Percentiles rank a stretch among this genome's conserved stretches.
These are phyloP conservation scores for Asbolus verrucosus DNA, from an alignment of 1,140 invertebrate species.

Conservation along the genomic window DNA sequence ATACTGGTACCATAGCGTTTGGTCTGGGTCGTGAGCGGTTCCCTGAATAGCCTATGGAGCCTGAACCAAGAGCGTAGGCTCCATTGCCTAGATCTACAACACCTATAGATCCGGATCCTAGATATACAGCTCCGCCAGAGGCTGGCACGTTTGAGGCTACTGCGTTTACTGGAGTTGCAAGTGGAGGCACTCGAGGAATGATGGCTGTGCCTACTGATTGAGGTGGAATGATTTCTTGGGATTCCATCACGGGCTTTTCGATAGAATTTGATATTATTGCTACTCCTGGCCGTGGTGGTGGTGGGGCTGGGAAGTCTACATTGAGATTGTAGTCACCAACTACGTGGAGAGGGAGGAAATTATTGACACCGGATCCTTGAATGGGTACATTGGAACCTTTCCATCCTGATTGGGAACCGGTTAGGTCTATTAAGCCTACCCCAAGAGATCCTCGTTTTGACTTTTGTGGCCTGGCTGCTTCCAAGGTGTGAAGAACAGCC, in stretches of 20 bases:
- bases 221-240: conserved; percentile 49
- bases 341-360: not conserved
- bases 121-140: conserved; percentile 54
- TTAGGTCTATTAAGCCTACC: not conserved
- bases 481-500: not conserved
- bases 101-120: conserved; percentile 59
- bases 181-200: conserved; percentile 55
- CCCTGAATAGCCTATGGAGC: conserved; percentile 56
- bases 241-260: conserved; percentile 58
- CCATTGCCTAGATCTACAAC: conserved; percentile 58
- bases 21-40: conserved; percentile 51
- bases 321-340: conserved; percentile 19
- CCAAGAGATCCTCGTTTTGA: not conserved
- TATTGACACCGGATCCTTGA: too few species aligned
- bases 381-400: conserved; percentile 5
- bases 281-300: conserved; percentile 4
- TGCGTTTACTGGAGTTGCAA: conserved; percentile 57
- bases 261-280: conserved; percentile 49
- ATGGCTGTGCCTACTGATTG: conserved; percentile 52
- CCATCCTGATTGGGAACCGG: not conserved
- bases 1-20: conserved; percentile 47
- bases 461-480: not conserved
- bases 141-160: conserved; percentile 56
- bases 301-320: conserved; percentile 8
- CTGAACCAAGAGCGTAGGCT: conserved; percentile 56